A percentile compares a stretch with the other conserved stretches of the same genome.
Evolutionary conservation across 2,113 vertebrate species (phyloP).

Genomic region (Nycticorax nycticorax): DNA sequence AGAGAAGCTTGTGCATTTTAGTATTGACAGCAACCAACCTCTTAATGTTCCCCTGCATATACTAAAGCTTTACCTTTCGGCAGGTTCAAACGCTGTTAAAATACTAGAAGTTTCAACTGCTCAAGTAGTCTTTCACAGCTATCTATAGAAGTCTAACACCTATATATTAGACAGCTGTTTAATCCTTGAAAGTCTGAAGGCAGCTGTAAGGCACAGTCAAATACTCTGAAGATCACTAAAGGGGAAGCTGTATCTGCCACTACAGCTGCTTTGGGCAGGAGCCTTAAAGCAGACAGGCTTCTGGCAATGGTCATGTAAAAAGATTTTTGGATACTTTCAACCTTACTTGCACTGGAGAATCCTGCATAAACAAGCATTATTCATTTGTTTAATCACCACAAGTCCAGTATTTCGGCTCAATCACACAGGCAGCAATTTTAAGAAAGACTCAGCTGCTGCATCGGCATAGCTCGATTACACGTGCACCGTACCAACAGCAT

Average conservation of each 20-base stretch:
- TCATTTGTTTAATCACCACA: not conserved
- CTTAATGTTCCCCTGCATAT: not conserved
- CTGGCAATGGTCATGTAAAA: fast-evolving
- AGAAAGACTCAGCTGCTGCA: not conserved
- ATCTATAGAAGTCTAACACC: not conserved
- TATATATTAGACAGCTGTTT: not conserved
- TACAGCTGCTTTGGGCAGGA: not conserved
- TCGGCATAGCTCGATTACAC: not conserved
- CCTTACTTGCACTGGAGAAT: not conserved
- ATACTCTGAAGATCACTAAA: not conserved
- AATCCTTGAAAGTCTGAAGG: not conserved
- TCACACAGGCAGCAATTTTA: not conserved
- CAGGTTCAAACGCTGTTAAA: not conserved
- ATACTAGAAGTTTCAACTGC: not conserved
- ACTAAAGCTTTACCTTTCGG: not conserved
- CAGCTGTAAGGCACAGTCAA: not conserved
- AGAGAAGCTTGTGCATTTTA: not conserved
- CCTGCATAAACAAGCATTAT: not conserved
- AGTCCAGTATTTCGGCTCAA: not conserved
- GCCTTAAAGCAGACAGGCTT: not conserved
- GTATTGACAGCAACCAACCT: not conserved
- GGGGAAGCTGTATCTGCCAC: not conserved
- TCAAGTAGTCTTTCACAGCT: not conserved
- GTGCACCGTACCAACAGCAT: not conserved
- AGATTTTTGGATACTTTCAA: not conserved